Evolutionary conservation across 2,888 invertebrate genomes (phyloP), one percentile per base, ranked within the genome.

Genomic region (Griposia aprilina): DNA sequence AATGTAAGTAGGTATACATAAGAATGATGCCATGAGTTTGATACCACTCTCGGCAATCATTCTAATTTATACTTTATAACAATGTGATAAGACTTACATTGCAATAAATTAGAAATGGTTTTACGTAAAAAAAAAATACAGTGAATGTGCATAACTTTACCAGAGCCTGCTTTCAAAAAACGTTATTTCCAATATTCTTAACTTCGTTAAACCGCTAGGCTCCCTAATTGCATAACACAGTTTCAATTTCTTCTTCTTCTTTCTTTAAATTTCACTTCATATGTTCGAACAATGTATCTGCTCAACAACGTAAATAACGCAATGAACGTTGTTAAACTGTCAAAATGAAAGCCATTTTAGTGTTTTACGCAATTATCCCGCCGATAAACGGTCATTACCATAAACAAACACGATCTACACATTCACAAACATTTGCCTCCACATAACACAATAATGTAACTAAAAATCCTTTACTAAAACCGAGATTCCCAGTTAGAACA

Each of bases 401-500:
- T 30, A 45, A 60, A 45, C 50, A 48, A 52, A 79, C 55, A 30
- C 26, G 15, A n/a, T n/a, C 41, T 26, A 8, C 59, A 69, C 5
- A 60, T n/a, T 17, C 45, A 23, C 30, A 60, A 72, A 80, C 36
- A 81, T 65, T 82, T 55, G 59, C 55, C 8, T 66, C 45, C 30
- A 36, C 69, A 74, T 67, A 60, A 59, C 55, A 17, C 45, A 80
- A 62, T 57, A 74, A 67, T 80, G 70, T 68, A 26, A 74, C 83
- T 65, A 69, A 62, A 83, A 82, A 70, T 82, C 71, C 69, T 77
- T 48, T 30, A 69, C 78, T 72, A 76, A 87, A 78, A 66, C 63
- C 59, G 71, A 71, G 65, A 57, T 74, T 76, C 15, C 36, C 59
- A 84, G 81, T 78, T 81, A 74, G 84, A 84, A 85, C 85, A 85